phyloP scores from a whole-genome alignment of 2,888 invertebrate species.

The Mesorhabditis sp. region DNA sequence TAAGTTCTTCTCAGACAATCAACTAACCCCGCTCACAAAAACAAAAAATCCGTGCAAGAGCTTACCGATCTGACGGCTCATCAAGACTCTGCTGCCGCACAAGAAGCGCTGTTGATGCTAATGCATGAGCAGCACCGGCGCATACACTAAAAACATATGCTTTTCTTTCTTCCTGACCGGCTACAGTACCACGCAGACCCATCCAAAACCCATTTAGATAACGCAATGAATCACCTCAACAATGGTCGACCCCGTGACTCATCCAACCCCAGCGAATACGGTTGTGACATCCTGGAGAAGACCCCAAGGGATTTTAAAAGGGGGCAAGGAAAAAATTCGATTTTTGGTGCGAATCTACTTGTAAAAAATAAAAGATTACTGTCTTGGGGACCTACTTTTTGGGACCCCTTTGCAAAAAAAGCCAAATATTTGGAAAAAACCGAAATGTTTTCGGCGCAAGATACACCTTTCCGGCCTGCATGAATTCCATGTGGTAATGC shows the following conservation, averaged over 20 bases:
- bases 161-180: conserved; percentile 9
- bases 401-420: too few species aligned
- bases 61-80: conserved; percentile 39
- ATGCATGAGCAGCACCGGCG: conserved; percentile 46
- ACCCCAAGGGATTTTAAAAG: too few species aligned
- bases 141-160: conserved; percentile 23
- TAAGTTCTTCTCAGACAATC: too few species aligned
- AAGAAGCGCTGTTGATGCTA: conserved; percentile 45
- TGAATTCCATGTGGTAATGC: too few species aligned
- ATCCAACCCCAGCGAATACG: conserved; percentile 46
- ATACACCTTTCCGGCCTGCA: too few species aligned
- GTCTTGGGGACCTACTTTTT: too few species aligned
- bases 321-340: conserved; percentile 9
- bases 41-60: background rate
- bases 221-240: conserved; percentile 7
- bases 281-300: conserved; percentile 50
- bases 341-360: background rate
- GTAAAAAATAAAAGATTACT: too few species aligned
- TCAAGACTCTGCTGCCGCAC: conserved; percentile 46
- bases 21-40: too few species aligned
- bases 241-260: conserved; percentile 36
- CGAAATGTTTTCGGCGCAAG: too few species aligned
- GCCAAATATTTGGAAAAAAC: too few species aligned
- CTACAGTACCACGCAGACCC: background rate
- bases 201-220: background rate